phyloP scores from a whole-genome alignment of 2,113 vertebrate genomes.

The Panthera tigris region DNA sequence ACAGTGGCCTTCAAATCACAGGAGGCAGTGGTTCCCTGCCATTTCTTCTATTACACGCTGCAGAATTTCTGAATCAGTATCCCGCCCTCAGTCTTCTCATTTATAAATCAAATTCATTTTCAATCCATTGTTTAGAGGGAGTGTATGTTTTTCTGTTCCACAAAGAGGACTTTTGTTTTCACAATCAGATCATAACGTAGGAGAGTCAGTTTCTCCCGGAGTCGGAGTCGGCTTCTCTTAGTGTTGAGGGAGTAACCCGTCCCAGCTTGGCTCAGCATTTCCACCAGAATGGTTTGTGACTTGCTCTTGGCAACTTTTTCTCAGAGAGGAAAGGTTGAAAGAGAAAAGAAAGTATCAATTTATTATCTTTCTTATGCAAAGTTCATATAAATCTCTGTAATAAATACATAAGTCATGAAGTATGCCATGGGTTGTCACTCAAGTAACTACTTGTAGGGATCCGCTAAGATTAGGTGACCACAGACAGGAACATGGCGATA shows the following conservation, averaged over 20 bases:
- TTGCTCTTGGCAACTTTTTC: slow-evolving; percentile 87
- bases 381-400: not conserved
- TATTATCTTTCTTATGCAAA: slow-evolving; percentile 51
- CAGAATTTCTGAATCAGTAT: slow-evolving; percentile 77
- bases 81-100: slow-evolving; percentile 70
- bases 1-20: slow-evolving; percentile 84
- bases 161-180: slow-evolving; percentile 94
- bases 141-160: slow-evolving; percentile 95
- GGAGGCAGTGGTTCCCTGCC: slow-evolving; percentile 78
- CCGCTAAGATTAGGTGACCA: not conserved
- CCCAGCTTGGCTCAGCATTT: slow-evolving; percentile 94
- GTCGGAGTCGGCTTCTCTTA: slow-evolving; percentile 88
- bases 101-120: slow-evolving; percentile 76
- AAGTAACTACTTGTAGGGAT: not conserved
- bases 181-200: slow-evolving; percentile 94
- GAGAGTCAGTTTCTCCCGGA: slow-evolving; percentile 92
- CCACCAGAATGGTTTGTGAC: slow-evolving; percentile 70
- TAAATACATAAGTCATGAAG: not conserved
- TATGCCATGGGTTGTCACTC: not conserved
- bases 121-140: slow-evolving; percentile 87
- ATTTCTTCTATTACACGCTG: slow-evolving; percentile 78
- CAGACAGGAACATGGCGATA: too few species aligned
- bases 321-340: slow-evolving; percentile 39
- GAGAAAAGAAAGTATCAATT: slow-evolving; percentile 59
- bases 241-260: slow-evolving; percentile 92